These are phyloP conservation scores for Drosophila saltans DNA, from an alignment of 1,140 invertebrate genomes.

Conservation along the genomic window DNA sequence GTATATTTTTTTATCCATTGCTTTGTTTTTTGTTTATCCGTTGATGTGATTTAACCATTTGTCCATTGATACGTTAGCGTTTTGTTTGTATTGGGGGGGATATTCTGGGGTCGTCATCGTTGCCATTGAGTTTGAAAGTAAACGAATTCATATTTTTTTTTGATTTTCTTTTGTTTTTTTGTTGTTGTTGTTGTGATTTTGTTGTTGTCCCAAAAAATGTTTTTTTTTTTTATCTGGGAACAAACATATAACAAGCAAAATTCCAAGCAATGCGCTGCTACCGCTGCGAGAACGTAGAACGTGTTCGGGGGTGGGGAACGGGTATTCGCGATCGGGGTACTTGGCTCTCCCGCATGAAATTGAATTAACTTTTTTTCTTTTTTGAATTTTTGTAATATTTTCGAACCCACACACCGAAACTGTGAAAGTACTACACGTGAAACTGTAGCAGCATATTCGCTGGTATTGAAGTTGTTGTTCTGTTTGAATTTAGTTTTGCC, in stretches of 20 bases:
- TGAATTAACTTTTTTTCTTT: not conserved
- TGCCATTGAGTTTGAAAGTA: slow-evolving; percentile 72
- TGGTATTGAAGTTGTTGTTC: slow-evolving; percentile 34
- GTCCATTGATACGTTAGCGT: slow-evolving; percentile 39
- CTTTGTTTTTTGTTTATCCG: slow-evolving; percentile 43
- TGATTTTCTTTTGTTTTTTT: slow-evolving; percentile 53
- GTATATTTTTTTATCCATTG: slow-evolving; percentile 5
- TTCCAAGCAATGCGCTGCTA: slow-evolving; percentile 61
- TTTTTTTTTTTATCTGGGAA: slow-evolving; percentile 51
- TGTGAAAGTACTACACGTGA: slow-evolving; percentile 1
- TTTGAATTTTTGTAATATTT: slow-evolving; percentile 30
- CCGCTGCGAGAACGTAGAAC: slow-evolving; percentile 26
- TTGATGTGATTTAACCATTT: slow-evolving; percentile 34
- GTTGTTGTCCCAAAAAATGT: slow-evolving; percentile 24
- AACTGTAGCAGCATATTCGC: slow-evolving; percentile 54
- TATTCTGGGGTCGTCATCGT: slow-evolving; percentile 48
- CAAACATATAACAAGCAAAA: slow-evolving; percentile 70
- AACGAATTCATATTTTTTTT: slow-evolving; percentile 52
- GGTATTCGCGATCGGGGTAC: not conserved
- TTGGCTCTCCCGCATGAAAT: not conserved
- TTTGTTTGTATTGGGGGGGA: slow-evolving; percentile 12
- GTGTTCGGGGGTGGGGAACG: slow-evolving; percentile 19
- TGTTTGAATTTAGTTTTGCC: slow-evolving; percentile 43
- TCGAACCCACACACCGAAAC: slow-evolving; percentile 33
- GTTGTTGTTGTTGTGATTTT: slow-evolving; percentile 25